A percentile compares a stretch with the other conserved stretches of the same genome.
Conservation (phyloP, 1,140 invertebrate genomes). For the Drosophila serrata region DNA sequence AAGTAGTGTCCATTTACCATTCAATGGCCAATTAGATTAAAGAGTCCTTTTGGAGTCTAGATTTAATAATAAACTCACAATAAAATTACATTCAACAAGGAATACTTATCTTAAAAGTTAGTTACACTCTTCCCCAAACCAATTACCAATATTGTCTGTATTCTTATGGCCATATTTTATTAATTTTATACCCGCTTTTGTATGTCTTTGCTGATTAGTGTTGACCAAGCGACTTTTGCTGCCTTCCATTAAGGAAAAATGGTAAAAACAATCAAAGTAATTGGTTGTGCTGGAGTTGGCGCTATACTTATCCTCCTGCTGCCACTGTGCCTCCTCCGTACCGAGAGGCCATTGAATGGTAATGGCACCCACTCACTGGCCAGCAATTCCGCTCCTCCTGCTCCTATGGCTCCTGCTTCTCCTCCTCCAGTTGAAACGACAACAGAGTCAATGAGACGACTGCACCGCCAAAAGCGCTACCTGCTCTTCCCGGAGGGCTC, state of each 20-base stretch:
- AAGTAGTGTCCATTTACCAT: not conserved
- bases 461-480: constrained; percentile 87
- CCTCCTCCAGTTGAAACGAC: not conserved
- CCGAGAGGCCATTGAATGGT: constrained; percentile 1
- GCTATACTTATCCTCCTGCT: constrained; percentile 45
- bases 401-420: not conserved
- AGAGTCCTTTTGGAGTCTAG: not conserved
- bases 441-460: constrained; percentile 46
- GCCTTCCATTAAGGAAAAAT: constrained; percentile 50
- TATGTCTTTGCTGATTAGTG: constrained; percentile 24
- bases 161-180: not conserved
- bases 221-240: constrained; percentile 26
- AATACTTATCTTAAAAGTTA: not conserved
- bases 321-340: constrained; percentile 21
- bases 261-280: constrained; percentile 70
- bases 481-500: constrained; percentile 92
- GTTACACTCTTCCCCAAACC: not conserved
- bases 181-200: not conserved
- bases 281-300: constrained; percentile 46
- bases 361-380: constrained; percentile 18
- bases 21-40: not conserved
- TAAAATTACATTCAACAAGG: not conserved
- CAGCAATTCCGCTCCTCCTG: not conserved
- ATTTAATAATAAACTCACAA: constrained; percentile 8
- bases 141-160: constrained; percentile 10